These are phyloP conservation scores for Danio tinwini DNA, from an alignment of 2,797 vertebrate genomes.

Conservation along the genomic window DNA sequence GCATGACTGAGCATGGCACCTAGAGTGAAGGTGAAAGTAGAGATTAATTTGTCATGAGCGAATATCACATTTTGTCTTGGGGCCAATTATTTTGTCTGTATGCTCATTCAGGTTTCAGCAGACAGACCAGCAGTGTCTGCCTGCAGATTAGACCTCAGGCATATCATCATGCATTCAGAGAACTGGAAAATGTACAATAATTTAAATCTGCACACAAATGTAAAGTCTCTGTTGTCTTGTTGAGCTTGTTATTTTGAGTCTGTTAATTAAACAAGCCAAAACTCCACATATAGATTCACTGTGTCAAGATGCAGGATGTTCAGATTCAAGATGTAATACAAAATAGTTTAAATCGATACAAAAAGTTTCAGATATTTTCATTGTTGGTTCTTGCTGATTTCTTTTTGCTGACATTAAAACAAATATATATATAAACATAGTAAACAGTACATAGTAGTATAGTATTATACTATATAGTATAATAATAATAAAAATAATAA, in stretches of 20 bases:
- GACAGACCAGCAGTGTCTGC: constrained; percentile 36
- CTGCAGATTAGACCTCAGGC: constrained; percentile 29
- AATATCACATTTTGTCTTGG: constrained; percentile 64
- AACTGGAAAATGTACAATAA: constrained; percentile 49
- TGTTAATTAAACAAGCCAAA: background rate
- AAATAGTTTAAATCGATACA: too few species aligned
- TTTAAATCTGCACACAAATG: constrained; percentile 32
- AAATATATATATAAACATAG: too few species aligned
- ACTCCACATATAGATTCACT: background rate
- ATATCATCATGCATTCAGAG: constrained; percentile 55
- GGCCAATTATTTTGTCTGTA: constrained; percentile 58
- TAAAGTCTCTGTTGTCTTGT: too few species aligned
- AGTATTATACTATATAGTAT: too few species aligned
- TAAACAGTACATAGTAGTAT: too few species aligned
- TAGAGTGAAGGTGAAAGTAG: constrained; percentile 50
- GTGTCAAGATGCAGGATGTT: background rate
- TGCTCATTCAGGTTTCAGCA: constrained; percentile 58
- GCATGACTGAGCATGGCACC: constrained; percentile 16
- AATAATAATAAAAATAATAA: too few species aligned
- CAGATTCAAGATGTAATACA: too few species aligned
- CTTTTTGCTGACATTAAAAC: too few species aligned
- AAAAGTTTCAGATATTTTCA: too few species aligned
- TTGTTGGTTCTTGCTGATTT: too few species aligned
- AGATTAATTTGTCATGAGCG: constrained; percentile 69
- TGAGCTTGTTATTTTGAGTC: constrained; percentile 32